Percentiles rank a stretch among this genome's conserved stretches.
Conservation (phyloP, 1,140 invertebrate species). For the Ridgeia piscesae region DNA sequence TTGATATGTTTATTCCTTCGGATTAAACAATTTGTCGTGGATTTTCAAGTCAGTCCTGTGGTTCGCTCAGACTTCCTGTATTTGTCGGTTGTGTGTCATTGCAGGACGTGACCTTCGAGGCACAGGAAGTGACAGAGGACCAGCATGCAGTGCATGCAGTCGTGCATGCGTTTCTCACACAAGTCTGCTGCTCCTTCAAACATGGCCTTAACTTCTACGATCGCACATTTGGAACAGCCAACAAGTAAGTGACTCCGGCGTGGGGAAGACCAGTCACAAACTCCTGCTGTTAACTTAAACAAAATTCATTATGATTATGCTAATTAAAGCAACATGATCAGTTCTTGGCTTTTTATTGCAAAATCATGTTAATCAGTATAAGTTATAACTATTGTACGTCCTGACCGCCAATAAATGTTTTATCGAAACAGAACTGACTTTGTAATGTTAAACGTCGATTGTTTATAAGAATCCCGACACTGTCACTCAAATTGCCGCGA, state of each 20-base stretch:
- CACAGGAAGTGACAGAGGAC: neutral
- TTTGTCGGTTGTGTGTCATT: neutral
- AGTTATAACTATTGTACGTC: too few relatives aligned
- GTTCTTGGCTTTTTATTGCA: too few relatives aligned
- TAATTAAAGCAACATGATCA: too few relatives aligned
- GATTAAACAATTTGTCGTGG: neutral
- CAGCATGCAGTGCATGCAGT: neutral
- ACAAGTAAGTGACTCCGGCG: conserved; percentile 28
- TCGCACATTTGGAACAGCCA: conserved; percentile 40
- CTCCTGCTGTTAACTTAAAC: neutral
- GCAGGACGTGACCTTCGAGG: neutral
- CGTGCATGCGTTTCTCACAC: conserved; percentile 39
- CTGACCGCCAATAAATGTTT: too few relatives aligned
- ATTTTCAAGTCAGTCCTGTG: neutral
- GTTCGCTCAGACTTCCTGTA: neutral
- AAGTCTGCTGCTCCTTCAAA: conserved; percentile 70
- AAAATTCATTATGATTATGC: neutral
- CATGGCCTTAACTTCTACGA: conserved; percentile 68
- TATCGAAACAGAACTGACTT: too few relatives aligned
- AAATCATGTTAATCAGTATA: too few relatives aligned
- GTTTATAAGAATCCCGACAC: too few relatives aligned
- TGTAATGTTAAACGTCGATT: too few relatives aligned
- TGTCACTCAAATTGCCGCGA: too few relatives aligned
- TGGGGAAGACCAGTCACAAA: neutral
- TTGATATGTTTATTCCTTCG: neutral